phyloP scores from a whole-genome alignment of 2,888 invertebrate genomes.

The Hemicrepidius hirtus region DNA sequence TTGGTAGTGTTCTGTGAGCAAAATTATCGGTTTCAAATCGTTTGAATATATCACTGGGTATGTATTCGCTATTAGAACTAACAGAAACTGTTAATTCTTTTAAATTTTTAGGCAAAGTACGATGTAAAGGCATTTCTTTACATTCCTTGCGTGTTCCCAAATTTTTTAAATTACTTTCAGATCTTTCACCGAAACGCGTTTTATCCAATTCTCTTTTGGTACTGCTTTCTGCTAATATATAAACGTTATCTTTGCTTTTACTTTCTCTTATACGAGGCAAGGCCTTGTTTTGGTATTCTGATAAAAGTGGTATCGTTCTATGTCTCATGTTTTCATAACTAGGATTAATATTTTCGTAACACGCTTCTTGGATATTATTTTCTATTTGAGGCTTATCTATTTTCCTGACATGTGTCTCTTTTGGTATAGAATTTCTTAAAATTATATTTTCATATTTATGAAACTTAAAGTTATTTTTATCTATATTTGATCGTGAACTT shows the following conservation, averaged over 20 bases:
- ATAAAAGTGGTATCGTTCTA: conserved; percentile 50
- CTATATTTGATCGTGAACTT: conserved; percentile 50
- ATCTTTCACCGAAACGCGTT: conserved; percentile 35
- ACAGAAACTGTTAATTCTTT: conserved; percentile 61
- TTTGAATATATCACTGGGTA: conserved; percentile 44
- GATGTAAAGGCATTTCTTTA: conserved; percentile 59
- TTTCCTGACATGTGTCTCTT: conserved; percentile 45
- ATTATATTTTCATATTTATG: conserved; percentile 54
- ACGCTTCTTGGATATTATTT: conserved; percentile 33
- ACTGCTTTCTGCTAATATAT: conserved; percentile 30
- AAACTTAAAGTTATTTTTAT: conserved; percentile 54
- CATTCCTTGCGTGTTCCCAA: conserved; percentile 34
- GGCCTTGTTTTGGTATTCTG: conserved; percentile 48
- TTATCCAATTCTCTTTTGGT: conserved; percentile 33
- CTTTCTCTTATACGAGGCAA: conserved; percentile 37
- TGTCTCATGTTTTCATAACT: conserved; percentile 46
- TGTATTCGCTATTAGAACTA: conserved; percentile 54
- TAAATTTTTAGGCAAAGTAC: conserved; percentile 65
- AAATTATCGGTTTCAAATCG: conserved; percentile 50
- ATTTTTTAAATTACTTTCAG: conserved; percentile 44
- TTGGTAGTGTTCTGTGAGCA: conserved; percentile 49
- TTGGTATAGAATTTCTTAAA: conserved; percentile 42
- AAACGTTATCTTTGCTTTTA: conserved; percentile 42
- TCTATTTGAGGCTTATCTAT: conserved; percentile 48
- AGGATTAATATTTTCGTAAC: conserved; percentile 46